Conservation (phyloP, 1,140 invertebrate genomes). For the Linepithema humile region DNA sequence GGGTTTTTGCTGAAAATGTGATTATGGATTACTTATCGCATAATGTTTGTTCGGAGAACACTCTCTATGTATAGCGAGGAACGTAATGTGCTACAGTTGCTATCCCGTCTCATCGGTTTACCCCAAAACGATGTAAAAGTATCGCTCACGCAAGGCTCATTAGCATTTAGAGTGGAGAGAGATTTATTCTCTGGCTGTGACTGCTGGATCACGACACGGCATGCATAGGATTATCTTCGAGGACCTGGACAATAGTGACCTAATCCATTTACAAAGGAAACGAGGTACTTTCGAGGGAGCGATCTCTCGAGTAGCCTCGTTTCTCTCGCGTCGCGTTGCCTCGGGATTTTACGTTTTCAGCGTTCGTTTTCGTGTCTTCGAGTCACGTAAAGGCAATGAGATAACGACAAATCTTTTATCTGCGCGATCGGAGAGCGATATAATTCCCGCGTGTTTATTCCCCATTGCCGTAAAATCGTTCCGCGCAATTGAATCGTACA, state of each 20-base stretch:
- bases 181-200: constrained; percentile 74
- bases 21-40: constrained; percentile 15
- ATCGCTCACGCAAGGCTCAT: constrained; percentile 70
- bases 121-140: constrained; percentile 67
- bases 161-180: constrained; percentile 78
- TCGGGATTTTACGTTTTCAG: constrained; percentile 26
- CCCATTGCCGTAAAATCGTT: background rate
- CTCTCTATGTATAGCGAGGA: background rate
- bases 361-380: constrained; percentile 32
- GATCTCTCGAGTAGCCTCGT: constrained; percentile 22
- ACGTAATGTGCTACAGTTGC: constrained; percentile 39
- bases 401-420: constrained; percentile 54
- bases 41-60: background rate
- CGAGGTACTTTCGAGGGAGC: constrained; percentile 51
- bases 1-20: background rate
- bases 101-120: constrained; percentile 62
- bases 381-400: constrained; percentile 42
- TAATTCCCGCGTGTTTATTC: constrained; percentile 36
- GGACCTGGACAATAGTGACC: constrained; percentile 71
- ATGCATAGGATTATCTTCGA: constrained; percentile 77
- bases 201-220: constrained; percentile 73
- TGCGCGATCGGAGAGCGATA: constrained; percentile 25
- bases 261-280: constrained; percentile 71
- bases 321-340: background rate
- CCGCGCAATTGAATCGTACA: constrained; percentile 28